These are phyloP conservation scores for Campoplex nolae DNA, from an alignment of 2,888 invertebrate species.

Conservation along the genomic window DNA sequence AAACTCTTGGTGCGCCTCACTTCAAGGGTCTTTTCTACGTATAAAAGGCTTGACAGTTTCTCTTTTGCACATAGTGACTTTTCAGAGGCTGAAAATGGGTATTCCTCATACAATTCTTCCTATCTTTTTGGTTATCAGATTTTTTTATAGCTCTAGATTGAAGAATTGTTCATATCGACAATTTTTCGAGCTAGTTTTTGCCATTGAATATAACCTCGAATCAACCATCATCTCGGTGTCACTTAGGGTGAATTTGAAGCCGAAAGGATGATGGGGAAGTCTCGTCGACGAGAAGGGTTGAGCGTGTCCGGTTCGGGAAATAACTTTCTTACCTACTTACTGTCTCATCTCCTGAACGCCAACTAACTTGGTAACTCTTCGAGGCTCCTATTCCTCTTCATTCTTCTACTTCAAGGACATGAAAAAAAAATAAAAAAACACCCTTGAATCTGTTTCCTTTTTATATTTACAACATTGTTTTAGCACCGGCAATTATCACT, in stretches of 20 bases:
- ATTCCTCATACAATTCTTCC: background rate
- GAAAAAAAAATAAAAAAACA: background rate
- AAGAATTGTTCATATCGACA: background rate
- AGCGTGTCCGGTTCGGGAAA: constrained; percentile 84
- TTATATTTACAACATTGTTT: background rate
- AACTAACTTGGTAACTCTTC: constrained; percentile 78
- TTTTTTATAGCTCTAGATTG: background rate
- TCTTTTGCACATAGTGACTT: background rate
- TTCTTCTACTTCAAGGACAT: background rate
- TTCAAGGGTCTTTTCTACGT: constrained; percentile 36
- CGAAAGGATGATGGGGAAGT: constrained; percentile 32
- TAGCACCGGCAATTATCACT: background rate
- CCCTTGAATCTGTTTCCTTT: no score
- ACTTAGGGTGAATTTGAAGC: constrained; percentile 3
- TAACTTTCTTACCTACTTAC: constrained; percentile 85
- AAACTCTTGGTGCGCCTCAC: constrained; percentile 75
- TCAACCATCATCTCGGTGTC: constrained; percentile 25
- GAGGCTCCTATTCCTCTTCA: constrained; percentile 69
- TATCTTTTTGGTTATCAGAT: background rate
- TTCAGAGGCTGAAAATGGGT: background rate
- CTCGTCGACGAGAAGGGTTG: constrained; percentile 79
- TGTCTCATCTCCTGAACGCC: constrained; percentile 83
- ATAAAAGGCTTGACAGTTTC: constrained; percentile 22
- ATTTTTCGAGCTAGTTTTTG: background rate
- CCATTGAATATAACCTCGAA: background rate